Base-by-base conservation (phyloP, 2,888 invertebrate genomes). In the Scrobipalpa atriplicella region DNA sequence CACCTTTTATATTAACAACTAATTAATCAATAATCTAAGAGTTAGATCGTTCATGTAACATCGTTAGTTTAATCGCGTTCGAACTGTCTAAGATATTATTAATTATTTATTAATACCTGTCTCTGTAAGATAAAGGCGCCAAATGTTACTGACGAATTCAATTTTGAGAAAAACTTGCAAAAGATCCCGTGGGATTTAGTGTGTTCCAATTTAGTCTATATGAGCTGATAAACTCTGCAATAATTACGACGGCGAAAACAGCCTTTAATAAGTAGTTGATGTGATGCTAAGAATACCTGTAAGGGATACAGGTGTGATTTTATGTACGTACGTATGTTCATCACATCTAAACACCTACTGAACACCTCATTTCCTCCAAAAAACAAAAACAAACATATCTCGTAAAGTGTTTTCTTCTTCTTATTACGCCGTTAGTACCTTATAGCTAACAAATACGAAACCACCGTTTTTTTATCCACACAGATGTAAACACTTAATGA, bases 1-100 rank as follows among this genome's bases (percentile, higher is more conserved):
- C 47, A 47, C 16, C 16, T 47, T n/a, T 47, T 47, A 47, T n/a
- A 47, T 47, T 47, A 16, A 16, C n/a, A 47, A 47, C n/a, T 47
- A 47, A 47, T 47, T 47, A 47, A 47, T 47, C n/a, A 47, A 16
- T 47, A n/a, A 47, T 47, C 2, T 16, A 16, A 16, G n/a, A 2
- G 47, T 47, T 47, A 47, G n/a, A n/a, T 47, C 47, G 47, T n/a
- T n/a, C n/a, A 47, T 16, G 47, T 47, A 47, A 47, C 47, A 16
- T 47, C n/a, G 16, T 47, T 16, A 16, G 47, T 47, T 47, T 47
- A 47, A n/a, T 47, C n/a, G 2, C n/a, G 3, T 47, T 47, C 0
- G 16, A 47, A n/a, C 16, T 8, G 16, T n/a, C 16, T 47, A 16
- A 11, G 43, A 16, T 47, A 13, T 47, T 47, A 47, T n/a, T 1